Percentiles rank a stretch among this genome's conserved stretches.
phyloP scores from a whole-genome alignment of 2,888 invertebrate species.

The Quadroppia sp. region DNA sequence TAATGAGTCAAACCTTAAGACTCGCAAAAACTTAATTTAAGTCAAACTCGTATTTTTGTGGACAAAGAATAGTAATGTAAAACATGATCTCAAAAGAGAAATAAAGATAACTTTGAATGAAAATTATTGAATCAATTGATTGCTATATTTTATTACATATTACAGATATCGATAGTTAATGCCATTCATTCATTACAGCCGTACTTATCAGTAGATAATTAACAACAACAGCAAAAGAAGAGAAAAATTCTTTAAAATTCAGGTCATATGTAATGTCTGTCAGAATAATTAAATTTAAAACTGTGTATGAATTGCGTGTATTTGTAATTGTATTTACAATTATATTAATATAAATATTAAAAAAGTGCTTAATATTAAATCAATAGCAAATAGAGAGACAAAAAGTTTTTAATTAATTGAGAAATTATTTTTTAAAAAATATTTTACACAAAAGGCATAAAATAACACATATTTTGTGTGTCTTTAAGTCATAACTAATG shows the following conservation, averaged over 20 bases:
- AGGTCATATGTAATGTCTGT: constrained; percentile 5
- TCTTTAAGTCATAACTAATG: background rate
- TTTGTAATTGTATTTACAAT: background rate
- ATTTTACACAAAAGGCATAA: background rate
- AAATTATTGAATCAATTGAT: background rate
- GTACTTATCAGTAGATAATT: background rate
- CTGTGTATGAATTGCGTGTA: background rate
- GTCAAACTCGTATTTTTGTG: background rate
- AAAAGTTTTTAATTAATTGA: no score
- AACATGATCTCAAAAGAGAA: background rate
- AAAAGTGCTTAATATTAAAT: background rate
- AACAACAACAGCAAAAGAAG: background rate
- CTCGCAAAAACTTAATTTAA: constrained; percentile 16
- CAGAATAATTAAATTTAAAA: constrained; percentile 1
- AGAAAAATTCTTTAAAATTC: background rate
- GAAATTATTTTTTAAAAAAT: background rate
- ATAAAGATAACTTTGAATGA: background rate
- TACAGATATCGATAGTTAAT: background rate
- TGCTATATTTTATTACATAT: constrained; percentile 4
- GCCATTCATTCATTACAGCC: background rate
- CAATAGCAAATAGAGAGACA: constrained; percentile 2
- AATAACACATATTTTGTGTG: background rate
- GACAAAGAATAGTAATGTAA: background rate
- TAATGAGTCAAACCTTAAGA: background rate
- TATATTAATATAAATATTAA: background rate